These are phyloP conservation scores for Gymnorhina tibicen DNA, from an alignment of 2,113 vertebrate genomes.

Conservation along the genomic window DNA sequence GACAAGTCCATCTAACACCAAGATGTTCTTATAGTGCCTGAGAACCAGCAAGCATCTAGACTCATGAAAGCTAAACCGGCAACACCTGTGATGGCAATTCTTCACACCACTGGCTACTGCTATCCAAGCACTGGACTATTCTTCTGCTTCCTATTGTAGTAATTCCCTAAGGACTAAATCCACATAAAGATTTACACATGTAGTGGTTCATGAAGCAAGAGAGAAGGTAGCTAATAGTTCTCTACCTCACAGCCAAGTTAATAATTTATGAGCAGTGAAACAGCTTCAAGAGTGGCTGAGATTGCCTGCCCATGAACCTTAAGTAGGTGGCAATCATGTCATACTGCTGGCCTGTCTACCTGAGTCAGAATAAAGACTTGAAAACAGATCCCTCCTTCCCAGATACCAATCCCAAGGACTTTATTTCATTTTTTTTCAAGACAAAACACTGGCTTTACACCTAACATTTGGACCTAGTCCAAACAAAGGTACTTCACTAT, in stretches of 20 bases:
- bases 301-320: neutral
- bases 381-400: neutral
- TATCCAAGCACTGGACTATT: neutral
- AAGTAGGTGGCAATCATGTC: neutral
- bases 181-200: neutral
- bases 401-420: neutral
- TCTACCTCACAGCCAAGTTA: neutral
- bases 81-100: neutral
- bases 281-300: neutral
- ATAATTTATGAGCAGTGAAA: conserved; percentile 24
- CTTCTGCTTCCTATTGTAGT: neutral
- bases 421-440: neutral
- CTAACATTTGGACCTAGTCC: neutral
- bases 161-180: neutral
- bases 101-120: neutral
- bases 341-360: neutral
- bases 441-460: neutral
- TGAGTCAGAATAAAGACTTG: neutral
- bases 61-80: rapidly evolving
- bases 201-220: neutral
- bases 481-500: neutral
- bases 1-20: neutral
- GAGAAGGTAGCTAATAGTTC: neutral
- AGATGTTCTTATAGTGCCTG: neutral
- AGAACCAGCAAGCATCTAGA: neutral